Conservation (phyloP, 2,797 vertebrate species). For the Ispidina picta region DNA sequence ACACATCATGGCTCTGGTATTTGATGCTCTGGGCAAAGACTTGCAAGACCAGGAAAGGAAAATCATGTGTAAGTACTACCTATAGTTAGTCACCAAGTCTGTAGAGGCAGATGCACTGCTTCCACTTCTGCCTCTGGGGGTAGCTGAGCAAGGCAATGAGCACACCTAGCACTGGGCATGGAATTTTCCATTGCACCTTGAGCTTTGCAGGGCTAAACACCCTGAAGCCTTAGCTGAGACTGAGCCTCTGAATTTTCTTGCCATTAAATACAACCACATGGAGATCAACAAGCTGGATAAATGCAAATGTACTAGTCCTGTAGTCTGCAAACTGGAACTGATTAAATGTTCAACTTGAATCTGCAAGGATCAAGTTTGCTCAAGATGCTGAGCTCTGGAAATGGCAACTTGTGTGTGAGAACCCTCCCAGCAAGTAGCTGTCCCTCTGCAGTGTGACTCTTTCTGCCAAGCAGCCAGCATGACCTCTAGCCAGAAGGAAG, state of each 20-base stretch:
- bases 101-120: not conserved
- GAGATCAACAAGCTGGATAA: not conserved
- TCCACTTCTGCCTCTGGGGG: not conserved
- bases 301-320: not conserved
- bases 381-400: not conserved
- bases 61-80: not conserved
- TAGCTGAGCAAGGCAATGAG: not conserved
- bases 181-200: not conserved
- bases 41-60: not conserved
- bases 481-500: not conserved
- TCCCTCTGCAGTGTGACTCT: not conserved
- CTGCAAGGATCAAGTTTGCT: not conserved
- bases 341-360: not conserved
- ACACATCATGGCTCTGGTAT: slow-evolving; percentile 31
- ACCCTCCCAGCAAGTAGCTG: not conserved
- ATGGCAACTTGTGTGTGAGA: not conserved
- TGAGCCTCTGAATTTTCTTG: not conserved
- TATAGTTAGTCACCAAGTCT: slow-evolving; percentile 11
- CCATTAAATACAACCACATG: not conserved
- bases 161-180: not conserved
- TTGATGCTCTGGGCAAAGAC: slow-evolving; percentile 18
- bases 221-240: not conserved
- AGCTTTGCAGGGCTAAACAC: not conserved
- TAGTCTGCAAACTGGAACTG: not conserved
- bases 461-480: fast-evolving